These are phyloP conservation scores for Caenorhabditis angaria DNA, from an alignment of 2,888 invertebrate genomes.

Conservation along the genomic window DNA sequence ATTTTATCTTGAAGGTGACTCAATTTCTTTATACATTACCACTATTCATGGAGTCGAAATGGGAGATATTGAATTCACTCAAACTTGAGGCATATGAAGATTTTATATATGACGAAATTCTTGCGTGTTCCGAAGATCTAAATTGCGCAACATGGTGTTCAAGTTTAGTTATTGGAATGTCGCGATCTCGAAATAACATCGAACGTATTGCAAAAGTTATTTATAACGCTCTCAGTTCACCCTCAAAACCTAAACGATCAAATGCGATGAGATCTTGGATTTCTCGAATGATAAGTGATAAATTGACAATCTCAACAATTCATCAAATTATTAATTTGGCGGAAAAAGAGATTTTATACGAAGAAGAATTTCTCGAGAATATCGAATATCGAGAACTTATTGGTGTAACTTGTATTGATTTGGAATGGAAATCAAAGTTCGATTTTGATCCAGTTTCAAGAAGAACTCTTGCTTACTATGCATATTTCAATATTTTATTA, in stretches of 20 bases:
- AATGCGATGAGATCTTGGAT: conserved; percentile 30
- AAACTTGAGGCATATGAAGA: not conserved
- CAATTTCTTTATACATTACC: not conserved
- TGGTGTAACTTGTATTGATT: conserved; percentile 22
- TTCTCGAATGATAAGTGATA: conserved; percentile 13
- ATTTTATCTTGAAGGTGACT: not conserved
- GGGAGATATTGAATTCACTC: not conserved
- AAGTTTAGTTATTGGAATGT: not conserved
- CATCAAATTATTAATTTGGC: not conserved
- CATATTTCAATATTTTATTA: conserved; percentile 24
- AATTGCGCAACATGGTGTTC: not conserved
- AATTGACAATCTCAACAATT: not conserved
- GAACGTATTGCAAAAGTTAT: conserved; percentile 9
- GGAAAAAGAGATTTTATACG: not conserved
- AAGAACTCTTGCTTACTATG: conserved; percentile 6
- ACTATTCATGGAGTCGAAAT: not conserved
- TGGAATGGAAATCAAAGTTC: conserved; percentile 20
- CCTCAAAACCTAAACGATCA: conserved; percentile 7
- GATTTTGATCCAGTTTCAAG: conserved; percentile 19
- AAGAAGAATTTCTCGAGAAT: not conserved
- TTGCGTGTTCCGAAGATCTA: conserved; percentile 1
- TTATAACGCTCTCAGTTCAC: not conserved
- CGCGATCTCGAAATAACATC: no score
- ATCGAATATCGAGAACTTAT: conserved; percentile 12
- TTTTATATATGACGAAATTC: not conserved